These are phyloP conservation scores for Lochmaea capreae DNA, from an alignment of 2,888 invertebrate genomes.

Conservation along the genomic window DNA sequence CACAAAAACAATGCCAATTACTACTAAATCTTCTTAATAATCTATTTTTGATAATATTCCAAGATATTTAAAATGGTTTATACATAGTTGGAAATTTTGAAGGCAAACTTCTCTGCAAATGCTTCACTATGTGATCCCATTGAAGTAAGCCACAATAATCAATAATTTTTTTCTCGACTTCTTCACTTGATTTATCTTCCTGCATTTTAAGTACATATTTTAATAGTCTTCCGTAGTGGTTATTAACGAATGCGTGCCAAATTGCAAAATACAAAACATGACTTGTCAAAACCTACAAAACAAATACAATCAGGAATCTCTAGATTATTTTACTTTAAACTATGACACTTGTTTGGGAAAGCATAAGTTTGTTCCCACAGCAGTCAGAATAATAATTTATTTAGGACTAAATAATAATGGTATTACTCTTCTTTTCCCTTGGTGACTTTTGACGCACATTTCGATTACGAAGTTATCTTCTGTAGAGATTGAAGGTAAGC, in stretches of 20 bases:
- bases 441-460: too few species aligned
- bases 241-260: slow-evolving; percentile 84
- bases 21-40: background rate
- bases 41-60: background rate
- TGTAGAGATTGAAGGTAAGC: too few species aligned
- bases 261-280: slow-evolving; percentile 78
- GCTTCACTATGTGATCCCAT: slow-evolving; percentile 76
- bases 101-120: slow-evolving; percentile 71
- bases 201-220: slow-evolving; percentile 80
- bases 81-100: slow-evolving; percentile 77
- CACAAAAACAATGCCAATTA: background rate
- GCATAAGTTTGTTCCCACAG: too few species aligned
- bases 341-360: too few species aligned
- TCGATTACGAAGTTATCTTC: too few species aligned
- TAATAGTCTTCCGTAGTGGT: slow-evolving; percentile 84
- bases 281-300: slow-evolving; percentile 51
- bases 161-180: slow-evolving; percentile 76
- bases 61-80: slow-evolving; percentile 74
- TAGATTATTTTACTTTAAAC: background rate
- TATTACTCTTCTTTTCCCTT: too few species aligned
- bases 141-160: slow-evolving; percentile 75
- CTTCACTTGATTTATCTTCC: slow-evolving; percentile 84
- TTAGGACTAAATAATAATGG: too few species aligned
- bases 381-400: too few species aligned
- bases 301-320: background rate